These are phyloP conservation scores for Euplagia quadripunctaria DNA, from an alignment of 2,888 invertebrate species.

Conservation along the genomic window DNA sequence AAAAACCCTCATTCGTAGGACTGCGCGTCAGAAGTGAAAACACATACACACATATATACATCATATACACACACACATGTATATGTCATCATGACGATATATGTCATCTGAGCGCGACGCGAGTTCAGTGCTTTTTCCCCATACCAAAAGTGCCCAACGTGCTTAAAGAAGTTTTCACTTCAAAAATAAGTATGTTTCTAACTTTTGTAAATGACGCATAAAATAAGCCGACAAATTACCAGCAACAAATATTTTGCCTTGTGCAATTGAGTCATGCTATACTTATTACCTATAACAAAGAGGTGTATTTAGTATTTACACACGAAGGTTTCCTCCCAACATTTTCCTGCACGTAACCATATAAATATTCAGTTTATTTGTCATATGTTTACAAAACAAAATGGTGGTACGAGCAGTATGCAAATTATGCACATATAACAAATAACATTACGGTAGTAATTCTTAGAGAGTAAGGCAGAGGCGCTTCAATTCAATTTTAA, in stretches of 20 bases:
- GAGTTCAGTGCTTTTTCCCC: too few relatives aligned
- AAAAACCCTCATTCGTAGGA: too few relatives aligned
- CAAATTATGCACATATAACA: constrained; percentile 6
- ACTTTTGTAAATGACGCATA: not conserved
- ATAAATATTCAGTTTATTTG: constrained; percentile 8
- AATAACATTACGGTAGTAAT: not conserved
- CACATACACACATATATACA: too few relatives aligned
- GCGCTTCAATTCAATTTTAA: too few relatives aligned
- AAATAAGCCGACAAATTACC: not conserved
- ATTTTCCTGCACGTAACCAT: constrained; percentile 17
- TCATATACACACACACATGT: too few relatives aligned
- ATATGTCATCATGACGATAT: too few relatives aligned
- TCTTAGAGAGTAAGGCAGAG: not conserved
- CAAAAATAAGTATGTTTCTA: too few relatives aligned
- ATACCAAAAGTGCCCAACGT: too few relatives aligned
- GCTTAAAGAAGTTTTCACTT: too few relatives aligned
- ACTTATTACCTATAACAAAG: not conserved
- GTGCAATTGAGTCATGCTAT: not conserved
- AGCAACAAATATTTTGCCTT: not conserved
- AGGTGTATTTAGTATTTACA: not conserved
- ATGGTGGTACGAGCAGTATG: not conserved
- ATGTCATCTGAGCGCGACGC: too few relatives aligned
- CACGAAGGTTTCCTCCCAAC: constrained; percentile 19
- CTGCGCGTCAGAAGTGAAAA: too few relatives aligned
- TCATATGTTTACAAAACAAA: constrained; percentile 16